These are phyloP conservation scores for Glyptemys insculpta DNA, from an alignment of 2,797 vertebrate genomes.

Conservation along the genomic window DNA sequence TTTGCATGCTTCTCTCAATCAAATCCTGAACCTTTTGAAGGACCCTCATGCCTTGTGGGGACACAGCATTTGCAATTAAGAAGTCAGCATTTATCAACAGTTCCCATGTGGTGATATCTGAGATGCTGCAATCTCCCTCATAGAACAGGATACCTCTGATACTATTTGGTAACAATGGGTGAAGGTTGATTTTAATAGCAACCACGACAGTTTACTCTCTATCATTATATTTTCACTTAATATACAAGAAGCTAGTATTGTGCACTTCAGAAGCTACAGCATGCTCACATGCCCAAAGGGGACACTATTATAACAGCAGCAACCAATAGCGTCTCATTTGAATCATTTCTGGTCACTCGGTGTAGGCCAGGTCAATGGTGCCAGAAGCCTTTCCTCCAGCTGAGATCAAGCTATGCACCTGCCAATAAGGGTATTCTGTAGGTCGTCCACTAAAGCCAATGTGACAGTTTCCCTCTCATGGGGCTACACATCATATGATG, in stretches of 20 bases:
- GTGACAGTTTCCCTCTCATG: background rate
- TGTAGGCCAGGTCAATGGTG: background rate
- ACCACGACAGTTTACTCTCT: background rate
- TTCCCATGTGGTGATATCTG: background rate
- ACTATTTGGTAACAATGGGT: background rate
- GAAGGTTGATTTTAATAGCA: fast-evolving
- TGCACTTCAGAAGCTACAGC: background rate
- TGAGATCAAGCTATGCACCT: fast-evolving
- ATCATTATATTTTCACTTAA: background rate
- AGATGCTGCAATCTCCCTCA: background rate
- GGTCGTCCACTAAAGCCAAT: background rate
- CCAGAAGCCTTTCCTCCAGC: background rate
- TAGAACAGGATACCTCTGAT: background rate
- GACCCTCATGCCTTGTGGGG: background rate
- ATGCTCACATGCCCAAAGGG: fast-evolving
- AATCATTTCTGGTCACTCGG: background rate
- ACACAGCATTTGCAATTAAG: background rate
- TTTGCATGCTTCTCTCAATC: background rate
- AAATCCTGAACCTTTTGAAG: background rate
- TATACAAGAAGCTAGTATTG: background rate
- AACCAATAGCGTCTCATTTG: background rate
- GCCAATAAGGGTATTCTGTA: fast-evolving
- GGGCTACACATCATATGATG: fast-evolving
- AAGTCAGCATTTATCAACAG: background rate
- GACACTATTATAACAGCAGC: background rate